These are phyloP conservation scores for Ptychadena robeensis DNA, from an alignment of 2,797 vertebrate species.

Conservation along the genomic window DNA sequence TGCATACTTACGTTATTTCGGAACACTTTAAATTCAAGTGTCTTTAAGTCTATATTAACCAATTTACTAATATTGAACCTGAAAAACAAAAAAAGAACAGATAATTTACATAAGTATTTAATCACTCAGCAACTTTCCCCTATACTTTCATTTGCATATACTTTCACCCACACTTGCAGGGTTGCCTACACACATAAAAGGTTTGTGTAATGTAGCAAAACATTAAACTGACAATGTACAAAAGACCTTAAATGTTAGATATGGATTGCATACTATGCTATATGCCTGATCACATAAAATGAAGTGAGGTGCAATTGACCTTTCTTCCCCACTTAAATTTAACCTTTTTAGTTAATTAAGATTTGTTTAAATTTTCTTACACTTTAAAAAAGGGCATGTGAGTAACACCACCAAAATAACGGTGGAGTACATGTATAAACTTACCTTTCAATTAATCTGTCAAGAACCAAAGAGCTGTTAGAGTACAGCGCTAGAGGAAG, in stretches of 20 bases:
- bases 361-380: too few species aligned
- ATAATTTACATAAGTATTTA: not conserved
- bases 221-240: not conserved
- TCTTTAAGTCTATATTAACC: conserved; percentile 84
- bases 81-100: conserved; percentile 61
- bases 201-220: not conserved
- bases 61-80: conserved; percentile 90
- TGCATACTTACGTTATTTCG: conserved; percentile 86
- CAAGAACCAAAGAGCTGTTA: conserved; percentile 85
- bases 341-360: too few species aligned
- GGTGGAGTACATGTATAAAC: conserved; percentile 36
- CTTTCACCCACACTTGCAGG: not conserved
- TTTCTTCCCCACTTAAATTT: not conserved
- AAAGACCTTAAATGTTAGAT: not conserved
- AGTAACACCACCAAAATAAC: too few species aligned
- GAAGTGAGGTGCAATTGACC: not conserved
- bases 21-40: conserved; percentile 92
- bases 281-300: not conserved
- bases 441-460: conserved; percentile 88
- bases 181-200: not conserved
- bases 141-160: not conserved
- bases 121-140: not conserved
- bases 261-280: not conserved
- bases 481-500: conserved; percentile 91
- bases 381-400: too few species aligned